These are phyloP conservation scores for Heliconius aoede DNA, from an alignment of 2,888 invertebrate species.

Conservation along the genomic window DNA sequence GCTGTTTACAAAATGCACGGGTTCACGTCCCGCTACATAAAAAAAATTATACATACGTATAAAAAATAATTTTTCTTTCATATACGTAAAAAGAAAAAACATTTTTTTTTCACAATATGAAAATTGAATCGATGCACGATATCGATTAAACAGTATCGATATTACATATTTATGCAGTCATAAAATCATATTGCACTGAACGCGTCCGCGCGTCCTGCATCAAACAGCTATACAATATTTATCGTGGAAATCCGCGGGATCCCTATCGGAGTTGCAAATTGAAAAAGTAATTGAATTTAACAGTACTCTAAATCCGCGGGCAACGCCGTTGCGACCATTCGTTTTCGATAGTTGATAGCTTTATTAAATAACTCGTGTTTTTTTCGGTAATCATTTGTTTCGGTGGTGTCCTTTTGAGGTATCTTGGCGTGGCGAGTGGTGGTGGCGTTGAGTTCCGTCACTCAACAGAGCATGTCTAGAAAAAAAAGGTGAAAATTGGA, in stretches of 20 bases:
- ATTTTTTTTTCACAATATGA: not conserved
- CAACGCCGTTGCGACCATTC: constrained; percentile 26
- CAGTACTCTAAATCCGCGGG: constrained; percentile 43
- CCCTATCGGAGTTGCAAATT: constrained; percentile 50
- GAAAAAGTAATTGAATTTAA: constrained; percentile 54
- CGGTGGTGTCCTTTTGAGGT: not conserved
- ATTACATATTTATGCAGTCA: constrained; percentile 22
- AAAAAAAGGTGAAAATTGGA: too few relatives aligned
- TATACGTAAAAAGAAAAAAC: not conserved
- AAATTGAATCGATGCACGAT: constrained; percentile 10
- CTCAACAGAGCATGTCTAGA: not conserved
- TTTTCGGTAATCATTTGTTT: not conserved
- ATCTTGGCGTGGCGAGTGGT: too few relatives aligned
- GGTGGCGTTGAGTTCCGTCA: not conserved
- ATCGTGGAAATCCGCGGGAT: constrained; percentile 48
- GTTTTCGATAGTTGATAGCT: constrained; percentile 36
- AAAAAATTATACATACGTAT: too few relatives aligned
- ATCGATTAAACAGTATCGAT: constrained; percentile 18
- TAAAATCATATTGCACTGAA: constrained; percentile 25
- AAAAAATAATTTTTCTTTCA: not conserved
- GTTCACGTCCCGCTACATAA: too few relatives aligned
- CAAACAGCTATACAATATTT: constrained; percentile 34
- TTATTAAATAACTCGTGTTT: constrained; percentile 22
- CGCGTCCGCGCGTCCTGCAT: constrained; percentile 27
- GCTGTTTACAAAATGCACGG: too few relatives aligned